phyloP scores from a whole-genome alignment of 2,888 invertebrate genomes.

The Spilarctia lutea region DNA sequence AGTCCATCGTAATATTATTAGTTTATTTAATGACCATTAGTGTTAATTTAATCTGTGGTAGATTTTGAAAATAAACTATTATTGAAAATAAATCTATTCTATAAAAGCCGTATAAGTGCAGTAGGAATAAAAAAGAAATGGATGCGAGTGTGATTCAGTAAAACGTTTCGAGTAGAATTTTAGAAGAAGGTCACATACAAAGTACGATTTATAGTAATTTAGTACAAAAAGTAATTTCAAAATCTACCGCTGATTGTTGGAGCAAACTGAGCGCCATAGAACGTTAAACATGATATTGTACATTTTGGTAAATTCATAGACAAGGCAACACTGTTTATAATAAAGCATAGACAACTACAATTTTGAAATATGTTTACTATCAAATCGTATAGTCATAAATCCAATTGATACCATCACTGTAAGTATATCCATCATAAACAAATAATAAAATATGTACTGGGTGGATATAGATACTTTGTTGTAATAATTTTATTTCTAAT shows the following conservation, averaged over 20 bases:
- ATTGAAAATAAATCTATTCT: not conserved
- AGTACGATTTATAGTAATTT: not conserved
- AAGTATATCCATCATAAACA: not conserved
- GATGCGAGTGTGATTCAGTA: not conserved
- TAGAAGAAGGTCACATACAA: not conserved
- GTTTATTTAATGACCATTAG: constrained; percentile 29
- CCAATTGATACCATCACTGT: not conserved
- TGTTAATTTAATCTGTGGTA: constrained; percentile 25
- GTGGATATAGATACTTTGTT: not conserved
- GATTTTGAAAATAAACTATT: constrained; percentile 22
- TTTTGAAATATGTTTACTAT: not conserved
- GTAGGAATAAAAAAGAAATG: not conserved
- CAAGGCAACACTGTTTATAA: not conserved
- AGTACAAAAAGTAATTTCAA: constrained; percentile 20
- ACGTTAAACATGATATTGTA: constrained; percentile 1
- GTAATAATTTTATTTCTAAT: not conserved
- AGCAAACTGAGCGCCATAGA: constrained; percentile 23
- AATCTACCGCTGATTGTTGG: constrained; percentile 30
- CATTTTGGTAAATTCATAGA: constrained; percentile 3
- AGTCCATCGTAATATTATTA: constrained; percentile 24
- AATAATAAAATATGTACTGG: not conserved
- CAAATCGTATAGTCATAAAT: not conserved
- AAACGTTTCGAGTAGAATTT: not conserved
- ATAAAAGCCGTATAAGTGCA: not conserved
- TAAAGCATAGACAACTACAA: not conserved